A percentile compares a stretch with the other conserved stretches of the same genome.
phyloP scores from a whole-genome alignment of 2,797 vertebrate genomes.

The Gorsachius magnificus region DNA sequence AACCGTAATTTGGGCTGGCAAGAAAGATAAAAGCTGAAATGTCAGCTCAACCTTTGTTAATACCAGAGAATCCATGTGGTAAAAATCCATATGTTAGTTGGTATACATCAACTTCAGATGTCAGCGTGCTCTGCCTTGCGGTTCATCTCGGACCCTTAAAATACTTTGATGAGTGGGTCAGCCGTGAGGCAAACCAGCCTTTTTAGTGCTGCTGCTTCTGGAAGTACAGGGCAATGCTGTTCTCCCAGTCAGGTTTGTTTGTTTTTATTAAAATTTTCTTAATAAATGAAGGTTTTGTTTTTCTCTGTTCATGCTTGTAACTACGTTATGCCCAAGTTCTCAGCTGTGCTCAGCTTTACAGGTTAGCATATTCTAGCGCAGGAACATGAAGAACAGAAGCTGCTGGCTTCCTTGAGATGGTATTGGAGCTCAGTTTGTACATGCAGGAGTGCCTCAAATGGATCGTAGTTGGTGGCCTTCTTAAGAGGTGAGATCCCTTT shows the following conservation, averaged over 20 bases:
- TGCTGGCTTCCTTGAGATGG: background rate
- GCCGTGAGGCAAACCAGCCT: background rate
- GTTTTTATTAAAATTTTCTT: background rate
- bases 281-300: background rate
- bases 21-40: background rate
- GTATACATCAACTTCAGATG: background rate
- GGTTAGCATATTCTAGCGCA: background rate
- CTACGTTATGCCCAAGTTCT: background rate
- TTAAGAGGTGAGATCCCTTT: background rate
- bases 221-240: background rate
- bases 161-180: background rate
- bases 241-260: background rate
- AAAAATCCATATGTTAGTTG: background rate
- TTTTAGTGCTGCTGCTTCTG: background rate
- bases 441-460: background rate
- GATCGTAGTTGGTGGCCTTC: background rate
- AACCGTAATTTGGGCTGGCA: background rate
- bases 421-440: background rate
- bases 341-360: background rate
- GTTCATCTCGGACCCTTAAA: background rate
- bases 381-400: background rate
- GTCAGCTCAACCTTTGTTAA: background rate
- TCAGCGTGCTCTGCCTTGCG: background rate
- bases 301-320: background rate
- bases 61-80: background rate